Percentiles rank a stretch among this genome's conserved stretches.
Conservation (phyloP, 2,888 invertebrate species). For the Litoditis marina region DNA sequence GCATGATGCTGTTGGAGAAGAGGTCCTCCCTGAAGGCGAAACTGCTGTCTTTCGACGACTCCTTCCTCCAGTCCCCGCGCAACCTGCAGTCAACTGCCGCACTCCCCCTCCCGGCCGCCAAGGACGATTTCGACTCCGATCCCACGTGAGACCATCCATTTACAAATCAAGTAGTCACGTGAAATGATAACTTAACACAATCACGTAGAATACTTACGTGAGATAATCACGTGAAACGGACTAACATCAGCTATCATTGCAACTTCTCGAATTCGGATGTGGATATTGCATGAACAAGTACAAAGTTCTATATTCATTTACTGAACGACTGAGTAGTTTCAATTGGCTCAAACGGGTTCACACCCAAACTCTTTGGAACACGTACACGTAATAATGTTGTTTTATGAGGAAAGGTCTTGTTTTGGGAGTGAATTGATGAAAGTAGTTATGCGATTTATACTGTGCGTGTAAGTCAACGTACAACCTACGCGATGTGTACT, state of each 20-base stretch:
- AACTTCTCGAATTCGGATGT: too few relatives aligned
- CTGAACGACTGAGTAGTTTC: slow-evolving; percentile 7
- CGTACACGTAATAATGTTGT: not conserved
- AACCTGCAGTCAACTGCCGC: slow-evolving; percentile 44
- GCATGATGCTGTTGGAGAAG: slow-evolving; percentile 90
- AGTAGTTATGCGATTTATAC: not conserved
- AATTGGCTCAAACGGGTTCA: not conserved
- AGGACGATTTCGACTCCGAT: slow-evolving; percentile 11
- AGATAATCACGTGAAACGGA: too few relatives aligned
- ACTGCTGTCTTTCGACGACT: slow-evolving; percentile 60
- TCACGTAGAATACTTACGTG: too few relatives aligned
- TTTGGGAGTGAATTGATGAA: not conserved
- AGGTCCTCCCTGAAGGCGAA: slow-evolving; percentile 70
- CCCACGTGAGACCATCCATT: slow-evolving; percentile 10
- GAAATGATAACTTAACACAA: too few relatives aligned
- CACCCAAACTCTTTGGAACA: not conserved
- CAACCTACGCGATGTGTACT: not conserved
- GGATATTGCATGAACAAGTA: too few relatives aligned
- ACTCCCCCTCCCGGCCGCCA: slow-evolving; percentile 25
- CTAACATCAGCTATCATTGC: too few relatives aligned
- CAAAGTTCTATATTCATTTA: not conserved
- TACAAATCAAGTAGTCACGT: too few relatives aligned
- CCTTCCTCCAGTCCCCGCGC: slow-evolving; percentile 58
- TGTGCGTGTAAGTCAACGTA: not conserved
- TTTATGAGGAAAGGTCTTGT: not conserved